These are phyloP conservation scores for Muscicapa striata DNA, from an alignment of 2,797 vertebrate genomes.

Conservation along the genomic window DNA sequence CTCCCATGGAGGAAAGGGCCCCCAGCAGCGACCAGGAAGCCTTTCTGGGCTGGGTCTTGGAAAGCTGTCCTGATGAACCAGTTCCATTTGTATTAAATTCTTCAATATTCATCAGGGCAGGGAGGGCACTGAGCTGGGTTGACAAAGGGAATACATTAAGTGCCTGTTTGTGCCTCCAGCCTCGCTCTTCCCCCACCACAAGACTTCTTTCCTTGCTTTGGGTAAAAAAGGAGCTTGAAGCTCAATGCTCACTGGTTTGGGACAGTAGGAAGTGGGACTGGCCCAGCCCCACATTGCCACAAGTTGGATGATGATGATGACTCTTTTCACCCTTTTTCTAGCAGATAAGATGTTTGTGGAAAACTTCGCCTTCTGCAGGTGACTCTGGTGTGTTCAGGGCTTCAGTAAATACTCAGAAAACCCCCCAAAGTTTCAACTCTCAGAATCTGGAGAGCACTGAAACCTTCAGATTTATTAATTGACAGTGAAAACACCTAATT, in stretches of 20 bases:
- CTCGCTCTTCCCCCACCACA: not conserved
- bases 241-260: not conserved
- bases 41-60: not conserved
- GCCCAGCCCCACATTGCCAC: not conserved
- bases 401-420: not conserved
- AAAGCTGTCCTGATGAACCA: conserved; percentile 57
- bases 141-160: conserved; percentile 29
- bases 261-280: not conserved
- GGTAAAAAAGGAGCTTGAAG: not conserved
- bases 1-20: not conserved
- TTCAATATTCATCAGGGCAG: conserved; percentile 63
- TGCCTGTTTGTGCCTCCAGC: not conserved
- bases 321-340: not conserved
- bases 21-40: not conserved
- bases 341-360: not conserved
- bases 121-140: conserved; percentile 30
- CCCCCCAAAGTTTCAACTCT: not conserved
- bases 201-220: not conserved
- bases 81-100: conserved; percentile 62
- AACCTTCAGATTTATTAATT: not conserved
- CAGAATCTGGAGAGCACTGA: not conserved
- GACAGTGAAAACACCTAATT: not conserved
- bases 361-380: not conserved
- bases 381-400: not conserved
- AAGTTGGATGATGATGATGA: not conserved